phyloP scores from a whole-genome alignment of 1,140 invertebrate species.

The Vanessa tameamea region DNA sequence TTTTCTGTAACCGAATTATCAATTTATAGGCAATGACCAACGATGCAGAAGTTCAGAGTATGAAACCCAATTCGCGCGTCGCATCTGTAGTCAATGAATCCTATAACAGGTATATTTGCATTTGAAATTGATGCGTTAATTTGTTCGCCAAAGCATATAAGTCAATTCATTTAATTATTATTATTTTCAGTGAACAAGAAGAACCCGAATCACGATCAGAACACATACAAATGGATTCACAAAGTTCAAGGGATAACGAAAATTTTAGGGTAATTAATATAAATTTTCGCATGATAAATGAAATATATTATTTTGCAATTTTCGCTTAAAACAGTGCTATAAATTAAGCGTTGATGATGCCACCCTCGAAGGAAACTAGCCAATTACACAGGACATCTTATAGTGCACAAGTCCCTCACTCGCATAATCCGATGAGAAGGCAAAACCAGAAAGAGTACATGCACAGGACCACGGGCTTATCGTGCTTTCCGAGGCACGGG shows the following conservation, averaged over 20 bases:
- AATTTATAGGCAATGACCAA: constrained; percentile 58
- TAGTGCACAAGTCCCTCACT: too few relatives aligned
- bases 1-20: not conserved
- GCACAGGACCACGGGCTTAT: too few relatives aligned
- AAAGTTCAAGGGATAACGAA: constrained; percentile 65
- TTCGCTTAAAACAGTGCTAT: too few relatives aligned
- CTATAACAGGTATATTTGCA: constrained; percentile 64
- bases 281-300: not conserved
- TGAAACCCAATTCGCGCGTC: constrained; percentile 55
- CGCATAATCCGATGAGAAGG: too few relatives aligned
- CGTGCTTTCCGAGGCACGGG: too few relatives aligned
- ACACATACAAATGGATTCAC: constrained; percentile 63
- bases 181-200: constrained; percentile 67
- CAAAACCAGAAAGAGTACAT: too few relatives aligned
- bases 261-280: constrained; percentile 61
- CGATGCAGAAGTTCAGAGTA: constrained; percentile 50
- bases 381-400: too few relatives aligned
- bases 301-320: too few relatives aligned
- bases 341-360: too few relatives aligned
- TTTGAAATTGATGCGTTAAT: not conserved
- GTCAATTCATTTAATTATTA: constrained; percentile 18
- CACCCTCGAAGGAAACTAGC: too few relatives aligned
- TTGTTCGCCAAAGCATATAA: not conserved
- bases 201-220: constrained; percentile 68
- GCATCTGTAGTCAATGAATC: constrained; percentile 66